Conservation (phyloP, 1,140 invertebrate species). For the Diachasma alloeum region DNA sequence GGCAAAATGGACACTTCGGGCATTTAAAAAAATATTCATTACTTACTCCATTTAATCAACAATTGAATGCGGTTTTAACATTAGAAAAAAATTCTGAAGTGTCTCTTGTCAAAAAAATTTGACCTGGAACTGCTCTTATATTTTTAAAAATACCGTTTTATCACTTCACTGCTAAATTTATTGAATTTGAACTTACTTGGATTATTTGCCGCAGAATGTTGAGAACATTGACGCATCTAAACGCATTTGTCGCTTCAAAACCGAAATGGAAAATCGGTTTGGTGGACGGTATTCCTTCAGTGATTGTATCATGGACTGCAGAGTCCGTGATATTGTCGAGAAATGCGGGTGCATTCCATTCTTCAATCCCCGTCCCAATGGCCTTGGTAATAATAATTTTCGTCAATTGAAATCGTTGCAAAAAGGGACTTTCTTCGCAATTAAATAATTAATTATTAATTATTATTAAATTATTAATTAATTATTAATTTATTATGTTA, state of each 20-base stretch:
- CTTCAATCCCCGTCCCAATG: slow-evolving; percentile 27
- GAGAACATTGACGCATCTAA: background rate
- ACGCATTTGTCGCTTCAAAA: background rate
- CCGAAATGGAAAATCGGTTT: background rate
- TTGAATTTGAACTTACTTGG: background rate
- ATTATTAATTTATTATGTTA: background rate
- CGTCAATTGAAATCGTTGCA: background rate
- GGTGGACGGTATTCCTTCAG: slow-evolving; percentile 29
- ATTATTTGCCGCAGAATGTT: background rate
- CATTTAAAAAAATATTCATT: too few relatives aligned
- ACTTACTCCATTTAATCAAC: too few relatives aligned
- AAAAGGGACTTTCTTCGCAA: too few relatives aligned
- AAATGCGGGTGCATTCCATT: slow-evolving; percentile 67
- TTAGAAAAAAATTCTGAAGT: too few relatives aligned
- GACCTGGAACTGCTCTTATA: too few relatives aligned
- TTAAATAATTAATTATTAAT: too few relatives aligned
- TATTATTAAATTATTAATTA: too few relatives aligned
- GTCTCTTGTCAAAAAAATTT: too few relatives aligned
- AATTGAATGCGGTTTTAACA: too few relatives aligned
- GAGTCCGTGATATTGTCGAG: slow-evolving; percentile 57
- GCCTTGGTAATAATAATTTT: background rate
- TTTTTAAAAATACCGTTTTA: too few relatives aligned
- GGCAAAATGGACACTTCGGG: too few relatives aligned
- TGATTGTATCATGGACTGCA: slow-evolving; percentile 66
- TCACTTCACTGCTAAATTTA: too few relatives aligned